phyloP scores from a whole-genome alignment of 2,888 invertebrate genomes.

The Pammene fasciana region DNA sequence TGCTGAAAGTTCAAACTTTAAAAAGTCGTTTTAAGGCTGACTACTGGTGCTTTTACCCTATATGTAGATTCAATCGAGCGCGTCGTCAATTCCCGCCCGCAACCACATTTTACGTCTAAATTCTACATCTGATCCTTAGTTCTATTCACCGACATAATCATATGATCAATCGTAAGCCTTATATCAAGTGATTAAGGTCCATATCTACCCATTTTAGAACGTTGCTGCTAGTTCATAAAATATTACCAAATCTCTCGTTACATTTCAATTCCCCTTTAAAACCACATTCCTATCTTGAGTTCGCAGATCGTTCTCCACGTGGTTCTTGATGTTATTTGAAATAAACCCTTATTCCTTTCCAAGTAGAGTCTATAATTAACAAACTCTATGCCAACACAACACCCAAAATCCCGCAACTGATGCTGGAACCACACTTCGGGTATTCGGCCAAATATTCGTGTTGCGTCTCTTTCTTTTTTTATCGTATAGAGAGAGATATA shows the following conservation, averaged over 20 bases:
- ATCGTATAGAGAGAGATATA: too few species aligned
- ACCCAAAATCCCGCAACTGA: slow-evolving; percentile 8
- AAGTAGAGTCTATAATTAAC: neutral
- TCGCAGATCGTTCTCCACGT: slow-evolving; percentile 14
- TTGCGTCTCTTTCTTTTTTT: too few species aligned
- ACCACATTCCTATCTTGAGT: slow-evolving; percentile 24
- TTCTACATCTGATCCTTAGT: neutral
- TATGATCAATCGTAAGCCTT: too few species aligned
- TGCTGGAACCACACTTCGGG: too few species aligned
- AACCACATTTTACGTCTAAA: slow-evolving; percentile 8
- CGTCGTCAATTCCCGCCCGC: neutral
- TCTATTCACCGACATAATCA: too few species aligned
- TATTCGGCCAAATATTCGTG: too few species aligned
- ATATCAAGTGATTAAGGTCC: neutral
- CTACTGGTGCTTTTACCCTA: too few species aligned
- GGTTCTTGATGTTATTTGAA: neutral
- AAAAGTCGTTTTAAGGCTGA: too few species aligned
- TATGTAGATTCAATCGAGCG: neutral
- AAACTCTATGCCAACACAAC: neutral
- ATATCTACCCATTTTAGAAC: neutral
- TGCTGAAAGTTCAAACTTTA: too few species aligned
- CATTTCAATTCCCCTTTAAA: slow-evolving; percentile 16
- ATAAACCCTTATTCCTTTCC: neutral
- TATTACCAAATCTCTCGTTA: slow-evolving; percentile 14
- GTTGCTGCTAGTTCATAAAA: slow-evolving; percentile 17